Base-by-base conservation (phyloP, 2,113 vertebrate genomes). In the Desmodus rotundus region DNA sequence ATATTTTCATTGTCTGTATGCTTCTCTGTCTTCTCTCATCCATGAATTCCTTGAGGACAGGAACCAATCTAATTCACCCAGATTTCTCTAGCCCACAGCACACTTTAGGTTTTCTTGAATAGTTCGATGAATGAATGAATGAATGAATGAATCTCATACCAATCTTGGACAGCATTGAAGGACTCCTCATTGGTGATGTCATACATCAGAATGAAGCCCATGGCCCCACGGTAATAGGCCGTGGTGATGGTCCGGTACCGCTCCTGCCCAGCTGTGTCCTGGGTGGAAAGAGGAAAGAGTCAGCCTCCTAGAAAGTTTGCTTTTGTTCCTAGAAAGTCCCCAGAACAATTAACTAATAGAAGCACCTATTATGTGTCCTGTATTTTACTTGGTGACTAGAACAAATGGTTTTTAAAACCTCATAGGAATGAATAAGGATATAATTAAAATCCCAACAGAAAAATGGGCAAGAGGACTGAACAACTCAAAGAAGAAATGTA, bases 181-280 rank as follows among this genome's bases (percentile, higher is more conserved):
- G 99, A 99, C 84, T 99, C 99, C 95, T 99, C 99, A 58, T 99
- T 99, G 98, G 99, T 99, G 98, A 99, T 99, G 97, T 99, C 99
- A 72, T 99, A 99, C 99, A 99, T 99, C 95, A 99, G 99, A 97
- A 99, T 99, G 91, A 99, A 99, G 97, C 99, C 99, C 99, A 99
- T 99, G 91, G 99, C 99, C 28, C 99, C 99, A 67, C 99, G 98
- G 96, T 99, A 99, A 97, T 99, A 99, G 43, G 99, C 99, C 16
- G 99, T 99, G 83, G 99, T 99, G 97, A 99, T 99, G 91, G 99
- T 99, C 96, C 99, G 99, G 97, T 99, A 99, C 28, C 99, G 98
- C 97, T 99, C 99, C 98, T 99, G 99, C n/a, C 99, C 99, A 28
- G 99, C 99, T 20, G 99, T 99, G 97, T 99, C 99, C 99, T 99